Base-by-base conservation (phyloP, 2,888 invertebrate genomes). In the Vesta saturnalis region DNA sequence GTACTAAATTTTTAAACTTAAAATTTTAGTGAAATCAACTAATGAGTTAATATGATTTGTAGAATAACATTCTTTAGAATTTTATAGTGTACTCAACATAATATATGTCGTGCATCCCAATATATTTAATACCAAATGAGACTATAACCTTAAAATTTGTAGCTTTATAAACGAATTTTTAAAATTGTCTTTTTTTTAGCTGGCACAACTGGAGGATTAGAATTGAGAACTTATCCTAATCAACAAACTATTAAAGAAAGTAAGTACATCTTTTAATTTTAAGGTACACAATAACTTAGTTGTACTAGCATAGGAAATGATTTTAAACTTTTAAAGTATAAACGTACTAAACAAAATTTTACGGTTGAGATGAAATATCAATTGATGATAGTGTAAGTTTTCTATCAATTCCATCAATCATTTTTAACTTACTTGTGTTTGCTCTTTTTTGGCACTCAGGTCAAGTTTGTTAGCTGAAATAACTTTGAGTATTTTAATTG, bases 161-260 rank as follows among this genome's bases (percentile, higher is more conserved):
- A 30, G 15, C 21, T 5, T 18, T 23, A 56, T 30, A 14, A 12
- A 15, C 2, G 14, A 19, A 19, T 19, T 56, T 23, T 12, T 56
- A 23, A 52, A 19, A 30, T 60, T 10, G n/a, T 57, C 54, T 62
- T 52, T 63, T 2, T 30, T 56, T 46, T 30, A 64, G 64, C 60
- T 60, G 69, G 60, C 14, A 54, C 23, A 1, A 62, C 55, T 49
- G 65, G 63, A 18, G 64, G 68, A 1, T 82, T 95, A 71, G 86
- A 90, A 61, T 83, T 96, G 73, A 91, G 87, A 82, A 93, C 93
- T 0, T 93, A 94, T 79, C 95, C 95, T 0, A 85, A 85, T 22
- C 88, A 89, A 23, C 94, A 95, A 83, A 89, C 88, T 54, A 91
- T 95, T 72, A 91, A 93, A 89, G 91, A 93, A 89, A 93, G 95